Evolutionary conservation across 2,888 invertebrate species (phyloP).

Genomic region (Malacosoma neustria): DNA sequence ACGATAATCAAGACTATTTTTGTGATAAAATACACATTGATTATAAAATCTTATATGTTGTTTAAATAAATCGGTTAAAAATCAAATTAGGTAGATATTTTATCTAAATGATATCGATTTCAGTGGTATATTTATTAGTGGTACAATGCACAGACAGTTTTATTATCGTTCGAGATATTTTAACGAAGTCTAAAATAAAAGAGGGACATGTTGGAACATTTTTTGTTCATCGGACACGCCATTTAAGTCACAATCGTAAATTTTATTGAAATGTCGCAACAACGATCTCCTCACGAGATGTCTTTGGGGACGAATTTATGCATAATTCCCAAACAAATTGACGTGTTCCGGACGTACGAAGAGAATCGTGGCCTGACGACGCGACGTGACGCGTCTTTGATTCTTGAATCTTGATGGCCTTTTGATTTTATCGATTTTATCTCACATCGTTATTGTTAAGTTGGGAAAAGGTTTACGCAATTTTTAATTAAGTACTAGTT

Average conservation of each 20-base stretch:
- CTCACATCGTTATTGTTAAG: slow-evolving; percentile 12
- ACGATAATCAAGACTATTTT: slow-evolving; percentile 16
- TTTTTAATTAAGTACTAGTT: too few relatives aligned
- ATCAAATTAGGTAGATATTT: slow-evolving; percentile 26
- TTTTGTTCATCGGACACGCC: slow-evolving; percentile 66
- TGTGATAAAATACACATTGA: slow-evolving; percentile 12
- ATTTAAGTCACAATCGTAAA: slow-evolving; percentile 74
- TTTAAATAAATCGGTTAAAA: slow-evolving; percentile 21
- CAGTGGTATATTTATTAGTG: slow-evolving; percentile 47
- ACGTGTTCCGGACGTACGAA: slow-evolving; percentile 58
- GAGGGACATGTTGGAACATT: slow-evolving; percentile 56
- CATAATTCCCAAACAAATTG: slow-evolving; percentile 74
- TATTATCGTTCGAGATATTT: slow-evolving; percentile 65
- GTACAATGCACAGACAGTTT: slow-evolving; percentile 53
- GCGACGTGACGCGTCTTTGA: slow-evolving; percentile 48
- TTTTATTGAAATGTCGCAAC: slow-evolving; percentile 74
- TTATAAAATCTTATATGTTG: slow-evolving; percentile 20
- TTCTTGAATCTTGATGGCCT: slow-evolving; percentile 33
- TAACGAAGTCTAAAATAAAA: slow-evolving; percentile 71
- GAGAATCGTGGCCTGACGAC: slow-evolving; percentile 50
- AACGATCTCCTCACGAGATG: slow-evolving; percentile 70
- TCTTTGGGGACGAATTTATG: slow-evolving; percentile 71
- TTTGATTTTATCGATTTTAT: slow-evolving; percentile 28
- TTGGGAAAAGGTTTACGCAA: too few relatives aligned
- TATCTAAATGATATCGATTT: slow-evolving; percentile 41